Base-by-base conservation (phyloP, 2,888 invertebrate genomes). In the Pseudanteris insignis region DNA sequence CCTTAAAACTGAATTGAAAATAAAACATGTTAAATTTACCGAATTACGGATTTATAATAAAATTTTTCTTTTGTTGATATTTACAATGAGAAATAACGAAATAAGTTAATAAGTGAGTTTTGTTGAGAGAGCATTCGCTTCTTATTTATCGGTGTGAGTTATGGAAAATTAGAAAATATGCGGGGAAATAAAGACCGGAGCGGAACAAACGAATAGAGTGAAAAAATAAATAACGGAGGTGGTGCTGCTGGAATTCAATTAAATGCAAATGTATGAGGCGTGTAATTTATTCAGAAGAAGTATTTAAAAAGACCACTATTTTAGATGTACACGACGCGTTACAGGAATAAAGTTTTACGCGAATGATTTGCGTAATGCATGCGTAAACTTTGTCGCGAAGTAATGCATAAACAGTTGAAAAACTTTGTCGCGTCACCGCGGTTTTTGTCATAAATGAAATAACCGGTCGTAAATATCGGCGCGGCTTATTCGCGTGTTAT, bases 271-370 rank as follows among this genome's bases (percentile, higher is more conserved):
- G 51, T 40, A 46, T 34, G 51, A 51, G 46, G 36, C 58, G 18
- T 34, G 51, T 51, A 59, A 51, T 59, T 59, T 59, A 51, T 59
- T 59, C 40, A 29, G 10, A 26, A 46, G 34, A 59, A 59, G 59
- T 50, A 50, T 58, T 50, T 58, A 50, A 58, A 55, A 58, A 58
- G 37, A 13, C 12, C 43, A 28, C 50, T 43, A 58, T 58, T 58
- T 50, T 50, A 58, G 43, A 29, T 21, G 43, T 48, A 41, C 32
- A 48, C 41, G 43, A 41, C 30, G 48, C 32, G 40, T 47, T 38
- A 41, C 40, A 41, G 11, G 40, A 41, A 43, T 37, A 43, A 58
- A 50, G 50, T 58, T 58, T 38, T 30, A 37, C 50, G 28, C 28
- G 40, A 24, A 47, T 29, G 47, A 14, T 47, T 40, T 41, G 48